Evolutionary conservation across 2,888 invertebrate genomes (phyloP).

Genomic region (Hyalella azteca): DNA sequence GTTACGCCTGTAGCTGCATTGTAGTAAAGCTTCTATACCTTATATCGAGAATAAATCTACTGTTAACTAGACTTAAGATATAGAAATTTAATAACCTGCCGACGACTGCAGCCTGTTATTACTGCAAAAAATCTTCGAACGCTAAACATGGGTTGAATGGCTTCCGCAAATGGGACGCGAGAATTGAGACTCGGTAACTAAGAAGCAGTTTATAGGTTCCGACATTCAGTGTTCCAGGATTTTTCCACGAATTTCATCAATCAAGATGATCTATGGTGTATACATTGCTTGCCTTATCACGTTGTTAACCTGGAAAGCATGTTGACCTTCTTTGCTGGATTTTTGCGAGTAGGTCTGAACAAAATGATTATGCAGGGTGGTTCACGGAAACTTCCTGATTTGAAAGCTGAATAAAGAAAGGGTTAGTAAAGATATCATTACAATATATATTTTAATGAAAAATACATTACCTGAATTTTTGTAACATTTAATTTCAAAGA

Average conservation of each 20-base stretch:
- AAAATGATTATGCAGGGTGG: too few relatives aligned
- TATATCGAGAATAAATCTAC: conserved; percentile 8
- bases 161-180: background rate
- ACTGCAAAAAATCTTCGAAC: background rate
- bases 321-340: conserved; percentile 1
- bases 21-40: conserved; percentile 28
- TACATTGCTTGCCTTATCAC: conserved; percentile 27
- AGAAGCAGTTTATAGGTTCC: background rate
- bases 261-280: conserved; percentile 24
- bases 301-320: background rate
- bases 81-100: background rate
- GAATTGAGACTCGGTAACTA: too few relatives aligned
- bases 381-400: too few relatives aligned
- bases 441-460: too few relatives aligned
- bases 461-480: too few relatives aligned
- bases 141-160: background rate
- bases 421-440: too few relatives aligned
- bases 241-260: background rate
- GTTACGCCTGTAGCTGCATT: conserved; percentile 9
- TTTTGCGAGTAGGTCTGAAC: too few relatives aligned
- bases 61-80: conserved; percentile 17
- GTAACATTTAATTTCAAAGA: too few relatives aligned
- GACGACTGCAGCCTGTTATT: background rate
- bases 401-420: too few relatives aligned
- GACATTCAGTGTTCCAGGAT: background rate